Evolutionary conservation across 2,888 invertebrate species (phyloP), one percentile per base, ranked within the genome.

Genomic region (Cephus spinipes): DNA sequence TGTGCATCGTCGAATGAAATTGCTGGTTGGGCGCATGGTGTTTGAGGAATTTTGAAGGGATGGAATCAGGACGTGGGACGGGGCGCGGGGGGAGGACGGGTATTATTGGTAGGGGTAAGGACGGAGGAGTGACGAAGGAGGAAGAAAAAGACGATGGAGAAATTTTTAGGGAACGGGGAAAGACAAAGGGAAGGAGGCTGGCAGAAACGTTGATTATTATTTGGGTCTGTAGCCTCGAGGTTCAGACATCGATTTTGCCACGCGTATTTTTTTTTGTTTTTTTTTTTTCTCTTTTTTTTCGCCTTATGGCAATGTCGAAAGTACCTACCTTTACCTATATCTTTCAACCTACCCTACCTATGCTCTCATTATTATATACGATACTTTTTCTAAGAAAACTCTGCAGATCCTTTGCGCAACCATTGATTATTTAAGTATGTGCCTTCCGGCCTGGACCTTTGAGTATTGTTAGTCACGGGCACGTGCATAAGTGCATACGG

Each of bases 141-240:
- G 71, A 71, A 32, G 30, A 15, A 71, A 71, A 71, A 71, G 71
- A 71, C 12, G 31, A 32, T 33, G n/a, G 34, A 32, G 35, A 73
- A 73, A 73, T 73, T 31, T 12, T 33, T 12, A 33, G 34, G 35
- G 30, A 73, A 73, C 9, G 73, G 4, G 35, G 73, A 33, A 73
- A 34, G 32, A 73, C 15, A 34, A 73, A 33, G 34, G 73, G 73
- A 33, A 73, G 73, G 23, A 30, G 73, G 35, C n/a, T 33, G 34
- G 35, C 73, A 23, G 34, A 34, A 73, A 33, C 35, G 73, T 30
- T 32, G 69, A 30, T 69, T 30, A 69, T 69, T 69, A 69, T 32
- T 69, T 69, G 69, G 69, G 69, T 78, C 78, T 78, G 75, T 75
- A 75, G 75, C 78, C 75, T 73, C 75, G 78, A 75, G 78, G 78